Conservation (phyloP, 2,113 vertebrate genomes). For the Gallinago paraguaiae region DNA sequence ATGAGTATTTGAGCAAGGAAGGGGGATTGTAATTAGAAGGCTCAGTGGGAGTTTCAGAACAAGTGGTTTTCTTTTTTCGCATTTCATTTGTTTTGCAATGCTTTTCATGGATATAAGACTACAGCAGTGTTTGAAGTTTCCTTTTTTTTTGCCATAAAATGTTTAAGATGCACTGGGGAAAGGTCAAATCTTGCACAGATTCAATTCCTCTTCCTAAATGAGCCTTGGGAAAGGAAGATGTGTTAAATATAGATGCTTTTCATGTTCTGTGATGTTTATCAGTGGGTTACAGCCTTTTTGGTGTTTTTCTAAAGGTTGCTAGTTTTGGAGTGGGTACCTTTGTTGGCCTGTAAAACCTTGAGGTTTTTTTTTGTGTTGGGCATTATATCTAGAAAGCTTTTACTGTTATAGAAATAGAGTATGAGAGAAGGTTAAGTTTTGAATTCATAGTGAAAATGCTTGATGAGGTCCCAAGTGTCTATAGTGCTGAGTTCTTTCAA, state of each 20-base stretch:
- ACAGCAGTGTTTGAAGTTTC: neutral
- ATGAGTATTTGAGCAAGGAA: neutral
- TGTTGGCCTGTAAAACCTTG: neutral
- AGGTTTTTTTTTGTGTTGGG: neutral
- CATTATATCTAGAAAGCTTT: neutral
- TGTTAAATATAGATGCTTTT: neutral
- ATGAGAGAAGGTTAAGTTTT: neutral
- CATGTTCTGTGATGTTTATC: neutral
- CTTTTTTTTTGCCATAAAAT: neutral
- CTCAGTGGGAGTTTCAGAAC: neutral
- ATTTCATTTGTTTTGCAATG: neutral
- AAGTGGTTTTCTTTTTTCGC: neutral
- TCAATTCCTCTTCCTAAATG: neutral
- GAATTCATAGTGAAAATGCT: neutral
- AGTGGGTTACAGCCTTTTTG: neutral
- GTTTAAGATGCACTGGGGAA: neutral
- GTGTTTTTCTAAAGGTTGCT: neutral
- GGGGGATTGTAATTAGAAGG: neutral
- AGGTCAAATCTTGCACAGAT: neutral
- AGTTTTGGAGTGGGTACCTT: fast-evolving
- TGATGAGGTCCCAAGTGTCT: neutral
- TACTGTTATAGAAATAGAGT: neutral
- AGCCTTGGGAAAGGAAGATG: fast-evolving
- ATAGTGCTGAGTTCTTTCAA: neutral
- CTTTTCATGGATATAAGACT: neutral